Evolutionary conservation across 2,113 vertebrate genomes (phyloP), one percentile per base, ranked within the genome.

Genomic region (Corythoichthys haematopterus): DNA sequence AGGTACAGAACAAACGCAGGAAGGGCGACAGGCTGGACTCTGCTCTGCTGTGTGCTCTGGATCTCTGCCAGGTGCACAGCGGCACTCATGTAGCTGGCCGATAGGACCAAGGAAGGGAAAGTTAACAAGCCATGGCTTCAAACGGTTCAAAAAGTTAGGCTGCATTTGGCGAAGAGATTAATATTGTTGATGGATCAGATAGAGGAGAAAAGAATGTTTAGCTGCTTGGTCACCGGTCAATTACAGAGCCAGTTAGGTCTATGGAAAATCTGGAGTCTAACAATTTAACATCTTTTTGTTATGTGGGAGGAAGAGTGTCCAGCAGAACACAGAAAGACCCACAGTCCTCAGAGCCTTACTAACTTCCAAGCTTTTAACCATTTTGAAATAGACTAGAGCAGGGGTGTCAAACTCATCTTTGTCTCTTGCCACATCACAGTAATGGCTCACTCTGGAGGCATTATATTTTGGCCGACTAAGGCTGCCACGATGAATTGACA

Each of bases 1-100:
- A 91, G 88, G 81, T 65, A 75, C 66, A 87, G 88, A 91, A 93
- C 91, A 93, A 93, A 92, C 58, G 88, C 90, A 92, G 92, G 92
- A 93, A 93, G 87, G 84, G 80, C 75, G 81, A 76, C 74, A 69
- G 81, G 80, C 80, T 72, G 80, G 82, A 84, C 85, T 74, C 71
- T 16, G 52, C 88, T 78, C 74, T 57, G 70, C 82, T 88, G 85
- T 79, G 80, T 86, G 78, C 73, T 81, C 81, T 90, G 89, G 89
- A 89, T 75, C 74, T 51, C 55, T 43, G 89, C 91, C 89, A 91
- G 77, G 70, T 75, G 59, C 82, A 77, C 71, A 71, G 77, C 48
- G 65, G 65, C 20, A 45, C 80, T 85, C 70, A 77, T 81, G 73
- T 64, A 84, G 79, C 78, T 71, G 6, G 60, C 56, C 13, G 62